These are phyloP conservation scores for Lordiphosa stackelbergi DNA, from an alignment of 1,140 invertebrate species.

Conservation along the genomic window DNA sequence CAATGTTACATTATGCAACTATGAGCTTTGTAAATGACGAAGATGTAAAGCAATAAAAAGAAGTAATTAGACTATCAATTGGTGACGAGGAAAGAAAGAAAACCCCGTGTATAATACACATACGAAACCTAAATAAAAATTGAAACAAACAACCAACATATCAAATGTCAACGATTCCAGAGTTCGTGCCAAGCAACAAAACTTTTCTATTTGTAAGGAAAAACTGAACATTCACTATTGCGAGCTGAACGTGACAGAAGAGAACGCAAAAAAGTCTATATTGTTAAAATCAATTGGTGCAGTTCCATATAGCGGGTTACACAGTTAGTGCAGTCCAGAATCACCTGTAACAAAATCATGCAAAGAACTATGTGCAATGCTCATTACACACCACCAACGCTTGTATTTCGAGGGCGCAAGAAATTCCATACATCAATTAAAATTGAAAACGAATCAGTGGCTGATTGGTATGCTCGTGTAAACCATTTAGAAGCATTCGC, in stretches of 20 bases:
- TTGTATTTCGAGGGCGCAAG: conserved; percentile 15
- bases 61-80: neutral
- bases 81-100: conserved; percentile 1
- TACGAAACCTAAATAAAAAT: neutral
- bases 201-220: neutral
- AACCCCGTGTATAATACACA: neutral
- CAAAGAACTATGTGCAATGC: conserved; percentile 8
- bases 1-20: no score
- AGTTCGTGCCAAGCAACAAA: neutral
- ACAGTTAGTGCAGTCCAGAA: conserved; percentile 7
- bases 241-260: neutral
- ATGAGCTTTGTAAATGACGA: no score
- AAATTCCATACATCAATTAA: conserved; percentile 11
- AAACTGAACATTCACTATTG: conserved; percentile 6
- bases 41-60: no score
- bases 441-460: conserved; percentile 3
- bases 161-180: neutral
- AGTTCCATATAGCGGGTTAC: conserved; percentile 6
- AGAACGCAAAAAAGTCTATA: conserved; percentile 8
- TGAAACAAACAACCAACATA: neutral
- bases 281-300: conserved; percentile 9
- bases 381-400: conserved; percentile 15
- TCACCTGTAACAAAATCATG: conserved; percentile 10
- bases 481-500: neutral
- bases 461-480: conserved; percentile 13